Evolutionary conservation across 2,797 vertebrate genomes (phyloP), one percentile per base, ranked within the genome.

Genomic region (Danio albolineatus): DNA sequence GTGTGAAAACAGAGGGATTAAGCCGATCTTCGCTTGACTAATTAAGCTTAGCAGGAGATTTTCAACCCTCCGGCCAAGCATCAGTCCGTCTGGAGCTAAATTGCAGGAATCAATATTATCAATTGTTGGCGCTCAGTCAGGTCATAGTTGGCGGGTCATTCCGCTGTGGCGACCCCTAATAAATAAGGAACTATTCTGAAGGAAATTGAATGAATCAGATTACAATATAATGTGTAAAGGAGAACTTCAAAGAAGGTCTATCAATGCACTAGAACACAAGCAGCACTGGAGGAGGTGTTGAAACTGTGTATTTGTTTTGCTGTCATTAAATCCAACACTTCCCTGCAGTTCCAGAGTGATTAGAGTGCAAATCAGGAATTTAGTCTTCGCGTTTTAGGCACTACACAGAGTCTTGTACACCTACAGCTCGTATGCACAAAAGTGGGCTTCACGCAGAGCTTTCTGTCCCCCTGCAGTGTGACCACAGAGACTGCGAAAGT

Each of bases 401-500:
- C 17, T 9, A 21, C 10, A 19, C 12, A 57, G 41, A 57, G 56
- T 19, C 17, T 59, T 57, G 10, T 44, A 44, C 70, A 28, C 17
- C 39, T 39, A 17, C 17, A 44, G 2, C 57, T 36, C 65, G 1
- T 17, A 67, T 39, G 36, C 41, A 43, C 41, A 21, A 46, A 14
- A 39, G 12, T 62, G 10, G 28, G 7, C 2, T 48, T 16, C 19
- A 36, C 28, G 10, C 21, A 17, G 39, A 49, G 17, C 17, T 48
- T 64, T 38, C 56, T 85, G 82, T 85, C 69, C 62, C 14, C 73
- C 77, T 82, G 75, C 73, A 82, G 84, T 79, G 90, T 92, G 85
- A 84, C 86, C 89, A 93, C 67, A 90, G 86, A 57, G 81, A 88
- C 80, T 57, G 69, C 19, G 12, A 39, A 86, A 89, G 85, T 14